phyloP scores from a whole-genome alignment of 1,140 invertebrate species.

The Leguminivora glycinivorella region DNA sequence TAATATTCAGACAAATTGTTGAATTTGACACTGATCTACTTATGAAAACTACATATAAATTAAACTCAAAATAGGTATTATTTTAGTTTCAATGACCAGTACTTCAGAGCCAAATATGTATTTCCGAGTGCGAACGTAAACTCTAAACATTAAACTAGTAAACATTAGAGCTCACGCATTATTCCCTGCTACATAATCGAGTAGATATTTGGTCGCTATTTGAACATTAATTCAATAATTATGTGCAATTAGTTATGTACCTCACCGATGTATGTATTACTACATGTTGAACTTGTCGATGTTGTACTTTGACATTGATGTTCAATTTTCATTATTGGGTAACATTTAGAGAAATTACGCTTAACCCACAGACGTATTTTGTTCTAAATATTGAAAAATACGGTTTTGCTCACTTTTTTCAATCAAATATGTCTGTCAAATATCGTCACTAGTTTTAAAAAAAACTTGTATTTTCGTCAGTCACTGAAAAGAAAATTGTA shows the following conservation, averaged over 20 bases:
- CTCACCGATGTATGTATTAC: neutral
- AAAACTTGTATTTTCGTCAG: too few relatives aligned
- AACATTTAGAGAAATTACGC: slow-evolving; percentile 6
- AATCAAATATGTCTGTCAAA: too few relatives aligned
- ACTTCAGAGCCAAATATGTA: neutral
- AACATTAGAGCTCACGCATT: neutral
- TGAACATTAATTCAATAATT: slow-evolving; percentile 7
- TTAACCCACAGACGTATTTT: too few relatives aligned
- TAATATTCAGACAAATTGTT: too few relatives aligned
- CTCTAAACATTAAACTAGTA: neutral
- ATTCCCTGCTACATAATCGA: neutral
- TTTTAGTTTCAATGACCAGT: neutral
- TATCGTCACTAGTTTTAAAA: too few relatives aligned
- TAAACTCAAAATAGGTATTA: too few relatives aligned
- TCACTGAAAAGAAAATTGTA: too few relatives aligned
- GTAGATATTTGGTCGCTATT: slow-evolving; percentile 12
- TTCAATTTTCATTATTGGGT: neutral
- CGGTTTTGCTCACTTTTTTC: too few relatives aligned
- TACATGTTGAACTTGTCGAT: too few relatives aligned
- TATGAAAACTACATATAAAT: too few relatives aligned
- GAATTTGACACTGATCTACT: too few relatives aligned
- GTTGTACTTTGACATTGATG: neutral
- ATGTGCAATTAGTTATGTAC: neutral
- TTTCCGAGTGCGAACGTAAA: neutral
- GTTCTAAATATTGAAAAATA: too few relatives aligned